A percentile compares a stretch with the other conserved stretches of the same genome.
Conservation (phyloP, 2,113 vertebrate genomes). For the Artemisiospiza belli region DNA sequence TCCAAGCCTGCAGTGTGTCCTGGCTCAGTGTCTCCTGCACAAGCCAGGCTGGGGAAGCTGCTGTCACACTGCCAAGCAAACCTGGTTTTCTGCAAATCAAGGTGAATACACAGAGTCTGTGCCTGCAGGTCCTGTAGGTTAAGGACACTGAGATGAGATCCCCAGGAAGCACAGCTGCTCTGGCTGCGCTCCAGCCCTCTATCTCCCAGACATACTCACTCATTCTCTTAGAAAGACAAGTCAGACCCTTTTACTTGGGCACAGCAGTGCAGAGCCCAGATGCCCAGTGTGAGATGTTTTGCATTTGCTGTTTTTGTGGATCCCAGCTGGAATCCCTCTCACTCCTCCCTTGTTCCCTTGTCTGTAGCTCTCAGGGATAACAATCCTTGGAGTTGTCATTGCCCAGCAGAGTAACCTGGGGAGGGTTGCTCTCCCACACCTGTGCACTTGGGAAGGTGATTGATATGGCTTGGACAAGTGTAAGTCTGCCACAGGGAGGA, state of each 20-base stretch:
- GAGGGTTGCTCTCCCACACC: neutral
- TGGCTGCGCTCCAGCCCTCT: neutral
- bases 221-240: neutral
- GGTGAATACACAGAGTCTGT: neutral
- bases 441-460: neutral
- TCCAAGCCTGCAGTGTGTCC: neutral
- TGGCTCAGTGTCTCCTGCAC: neutral
- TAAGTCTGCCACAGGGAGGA: neutral
- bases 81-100: neutral
- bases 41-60: neutral
- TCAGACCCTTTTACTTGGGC: neutral
- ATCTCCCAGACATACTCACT: neutral
- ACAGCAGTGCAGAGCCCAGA: neutral
- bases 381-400: neutral
- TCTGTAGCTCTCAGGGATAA: neutral
- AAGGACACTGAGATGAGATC: neutral
- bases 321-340: neutral
- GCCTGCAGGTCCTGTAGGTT: neutral
- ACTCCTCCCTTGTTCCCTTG: neutral
- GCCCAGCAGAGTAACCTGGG: neutral
- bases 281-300: neutral
- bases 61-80: neutral
- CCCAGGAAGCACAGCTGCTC: neutral
- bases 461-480: rapidly evolving
- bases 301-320: neutral